Evolutionary conservation across 92 coral and sea anemone genomes (phyloP), one percentile per base, ranked within the genome.

Genomic region (Palythoa caribaeorum): DNA sequence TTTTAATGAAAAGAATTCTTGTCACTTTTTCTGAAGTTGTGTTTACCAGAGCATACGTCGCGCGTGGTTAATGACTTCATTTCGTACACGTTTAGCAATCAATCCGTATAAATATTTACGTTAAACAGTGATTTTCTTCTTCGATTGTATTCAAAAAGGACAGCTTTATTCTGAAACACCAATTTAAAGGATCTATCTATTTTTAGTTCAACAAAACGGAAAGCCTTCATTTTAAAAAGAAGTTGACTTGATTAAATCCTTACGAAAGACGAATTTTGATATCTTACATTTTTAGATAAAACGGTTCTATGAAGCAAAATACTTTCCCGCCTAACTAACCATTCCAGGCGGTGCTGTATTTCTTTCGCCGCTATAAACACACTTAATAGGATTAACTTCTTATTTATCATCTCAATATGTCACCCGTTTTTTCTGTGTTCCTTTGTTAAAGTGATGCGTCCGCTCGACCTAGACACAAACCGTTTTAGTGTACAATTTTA

Each of bases 351-450:
- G 63, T 83, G 77, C 85, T 68, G 83, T 88, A 65, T 35, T 80
- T 36, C 62, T 69, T 91, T 88, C 80, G 83, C 71, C 80, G 83
- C 85, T 93, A 91, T 95, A 89, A 91, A 91, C 87, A 76, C 57
- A 63, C 93, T 86, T 95, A 95, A 95, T 91, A 90, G 92, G 98
- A 92, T 93, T 93, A 95, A 87, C 89, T 91, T 90, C 89, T 95
- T 94, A 87, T 90, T 94, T 94, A 86, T 76, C 86, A 47, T 89
- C 88, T 89, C 84, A 86, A 91, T 83, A 75, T 70, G 89, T 93
- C 96, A 93, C 94, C 94, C 90, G 96, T 90, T 71, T 70, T 70
- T 83, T 36, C 73, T 51, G 71, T 78, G 78, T 77, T 87, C 93
- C 71, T 86, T 94, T 89, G 93, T 91, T 87, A 75, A 73, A 89